phyloP scores from a whole-genome alignment of 2,113 vertebrate genomes.

The Anseranas semipalmata region DNA sequence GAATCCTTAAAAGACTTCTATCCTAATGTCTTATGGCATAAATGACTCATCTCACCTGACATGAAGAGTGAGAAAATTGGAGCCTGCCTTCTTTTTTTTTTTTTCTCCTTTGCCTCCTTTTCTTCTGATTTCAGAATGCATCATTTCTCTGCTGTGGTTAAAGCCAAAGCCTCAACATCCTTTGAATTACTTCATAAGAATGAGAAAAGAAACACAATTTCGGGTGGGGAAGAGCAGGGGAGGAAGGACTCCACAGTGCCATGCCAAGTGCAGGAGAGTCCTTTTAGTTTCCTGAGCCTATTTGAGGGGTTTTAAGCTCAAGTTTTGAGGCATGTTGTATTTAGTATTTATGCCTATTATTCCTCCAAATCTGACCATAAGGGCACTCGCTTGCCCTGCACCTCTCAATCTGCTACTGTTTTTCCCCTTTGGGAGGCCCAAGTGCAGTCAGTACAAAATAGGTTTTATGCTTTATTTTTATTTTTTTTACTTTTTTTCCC shows the following conservation, averaged over 20 bases:
- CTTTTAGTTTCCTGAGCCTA: neutral
- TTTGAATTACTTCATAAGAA: neutral
- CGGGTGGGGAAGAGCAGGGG: neutral
- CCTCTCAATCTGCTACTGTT: neutral
- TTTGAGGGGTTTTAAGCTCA: neutral
- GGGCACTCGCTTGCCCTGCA: neutral
- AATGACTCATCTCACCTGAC: conserved; percentile 44
- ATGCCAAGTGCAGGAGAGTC: neutral
- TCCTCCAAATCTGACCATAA: neutral
- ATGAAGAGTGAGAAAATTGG: neutral
- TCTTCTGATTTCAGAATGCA: conserved; percentile 10
- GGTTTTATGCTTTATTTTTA: neutral
- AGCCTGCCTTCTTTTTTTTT: neutral
- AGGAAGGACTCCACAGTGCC: neutral
- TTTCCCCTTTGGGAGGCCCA: neutral
- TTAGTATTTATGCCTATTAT: neutral
- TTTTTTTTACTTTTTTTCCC: no score
- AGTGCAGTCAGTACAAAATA: neutral
- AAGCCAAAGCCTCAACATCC: conserved; percentile 6
- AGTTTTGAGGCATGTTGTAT: neutral
- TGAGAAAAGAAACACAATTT: neutral
- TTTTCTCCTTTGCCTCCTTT: neutral
- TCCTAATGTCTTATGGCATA: neutral
- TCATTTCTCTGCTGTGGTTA: neutral
- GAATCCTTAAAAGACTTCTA: conserved; percentile 12